Conservation (phyloP, 2,888 invertebrate species). For the Slavum lentiscoides region DNA sequence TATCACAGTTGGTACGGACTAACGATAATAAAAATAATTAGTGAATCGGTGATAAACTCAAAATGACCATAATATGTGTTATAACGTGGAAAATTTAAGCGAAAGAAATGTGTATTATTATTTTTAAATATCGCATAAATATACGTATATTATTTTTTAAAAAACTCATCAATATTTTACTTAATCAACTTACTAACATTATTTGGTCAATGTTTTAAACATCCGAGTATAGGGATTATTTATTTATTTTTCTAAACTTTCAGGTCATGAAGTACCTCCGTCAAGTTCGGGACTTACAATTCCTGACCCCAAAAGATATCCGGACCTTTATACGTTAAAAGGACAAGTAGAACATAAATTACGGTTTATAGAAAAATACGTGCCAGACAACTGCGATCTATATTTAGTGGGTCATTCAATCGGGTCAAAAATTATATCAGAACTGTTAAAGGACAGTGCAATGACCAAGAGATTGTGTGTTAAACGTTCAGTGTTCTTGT, state of each 20-base stretch:
- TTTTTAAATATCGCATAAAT: too few species aligned
- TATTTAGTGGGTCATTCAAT: constrained; percentile 90
- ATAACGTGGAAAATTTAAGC: too few species aligned
- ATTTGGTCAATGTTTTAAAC: too few species aligned
- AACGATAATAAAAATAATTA: too few species aligned
- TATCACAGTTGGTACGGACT: too few species aligned
- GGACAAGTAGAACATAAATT: constrained; percentile 80
- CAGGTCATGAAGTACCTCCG: constrained; percentile 55
- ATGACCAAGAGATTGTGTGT: constrained; percentile 65
- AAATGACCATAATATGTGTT: not conserved
- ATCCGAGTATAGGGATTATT: not conserved
- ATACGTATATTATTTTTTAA: too few species aligned
- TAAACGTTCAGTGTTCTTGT: constrained; percentile 69
- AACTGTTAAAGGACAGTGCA: constrained; percentile 67
- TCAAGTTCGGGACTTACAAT: constrained; percentile 5
- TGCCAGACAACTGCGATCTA: constrained; percentile 73
- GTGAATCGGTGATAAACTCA: not conserved
- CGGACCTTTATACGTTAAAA: constrained; percentile 69
- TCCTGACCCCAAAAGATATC: constrained; percentile 58
- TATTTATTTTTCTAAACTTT: constrained; percentile 11
- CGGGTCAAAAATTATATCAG: constrained; percentile 80
- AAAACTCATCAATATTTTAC: too few species aligned
- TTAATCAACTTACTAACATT: too few species aligned
- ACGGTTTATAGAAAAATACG: constrained; percentile 72
- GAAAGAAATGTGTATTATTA: too few species aligned